These are phyloP conservation scores for Ostrea denselamellosa DNA, from an alignment of 1,140 invertebrate genomes.

Conservation along the genomic window DNA sequence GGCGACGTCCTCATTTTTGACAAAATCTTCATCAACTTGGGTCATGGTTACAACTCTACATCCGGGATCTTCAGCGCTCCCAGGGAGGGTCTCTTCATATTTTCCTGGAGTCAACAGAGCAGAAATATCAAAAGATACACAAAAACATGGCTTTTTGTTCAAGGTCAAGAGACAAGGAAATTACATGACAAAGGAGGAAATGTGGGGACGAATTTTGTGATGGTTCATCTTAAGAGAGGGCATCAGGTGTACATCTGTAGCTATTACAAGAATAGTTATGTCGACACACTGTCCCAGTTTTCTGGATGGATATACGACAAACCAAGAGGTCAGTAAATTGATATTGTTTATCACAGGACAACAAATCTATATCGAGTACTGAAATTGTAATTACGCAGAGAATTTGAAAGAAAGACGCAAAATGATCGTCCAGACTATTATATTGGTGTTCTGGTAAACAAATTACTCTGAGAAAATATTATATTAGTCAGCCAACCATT, in stretches of 20 bases:
- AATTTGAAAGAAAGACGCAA: too few species aligned
- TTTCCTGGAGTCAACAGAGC: neutral
- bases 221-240: neutral
- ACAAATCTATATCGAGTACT: too few species aligned
- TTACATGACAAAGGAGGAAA: neutral
- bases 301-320: neutral
- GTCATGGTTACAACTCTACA: constrained; percentile 12
- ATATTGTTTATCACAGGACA: neutral
- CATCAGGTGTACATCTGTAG: neutral
- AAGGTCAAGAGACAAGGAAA: neutral
- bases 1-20: neutral
- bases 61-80: neutral
- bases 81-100: neutral
- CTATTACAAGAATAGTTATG: neutral
- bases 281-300: neutral
- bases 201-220: neutral
- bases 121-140: neutral
- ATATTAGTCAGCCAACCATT: too few species aligned
- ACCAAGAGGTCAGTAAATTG: neutral
- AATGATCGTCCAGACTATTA: too few species aligned
- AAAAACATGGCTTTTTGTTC: neutral
- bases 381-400: too few species aligned
- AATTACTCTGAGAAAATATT: too few species aligned
- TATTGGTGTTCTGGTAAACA: too few species aligned
- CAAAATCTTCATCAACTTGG: neutral